These are phyloP conservation scores for Cygnus olor DNA, from an alignment of 2,797 vertebrate genomes.

Conservation along the genomic window DNA sequence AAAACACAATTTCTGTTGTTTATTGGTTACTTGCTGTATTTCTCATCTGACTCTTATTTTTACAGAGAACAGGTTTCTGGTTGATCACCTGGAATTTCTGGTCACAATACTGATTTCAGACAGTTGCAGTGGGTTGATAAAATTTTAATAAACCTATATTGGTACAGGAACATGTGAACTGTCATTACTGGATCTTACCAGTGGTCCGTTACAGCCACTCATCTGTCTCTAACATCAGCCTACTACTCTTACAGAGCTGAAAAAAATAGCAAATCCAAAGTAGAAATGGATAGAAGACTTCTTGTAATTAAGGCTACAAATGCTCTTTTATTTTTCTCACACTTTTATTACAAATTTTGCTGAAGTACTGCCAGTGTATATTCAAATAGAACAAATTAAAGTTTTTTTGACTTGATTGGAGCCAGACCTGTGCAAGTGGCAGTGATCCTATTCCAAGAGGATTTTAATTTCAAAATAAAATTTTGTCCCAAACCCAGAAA, in stretches of 20 bases:
- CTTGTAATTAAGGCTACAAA: neutral
- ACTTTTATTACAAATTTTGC: neutral
- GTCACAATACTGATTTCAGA: neutral
- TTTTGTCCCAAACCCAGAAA: neutral
- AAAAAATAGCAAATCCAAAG: neutral
- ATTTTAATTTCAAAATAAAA: neutral
- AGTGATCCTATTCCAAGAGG: neutral
- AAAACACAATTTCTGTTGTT: neutral
- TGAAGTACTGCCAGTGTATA: neutral
- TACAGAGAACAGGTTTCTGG: neutral
- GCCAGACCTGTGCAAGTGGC: neutral
- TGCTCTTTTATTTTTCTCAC: neutral
- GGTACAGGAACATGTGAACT: neutral
- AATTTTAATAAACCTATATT: neutral
- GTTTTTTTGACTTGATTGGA: neutral
- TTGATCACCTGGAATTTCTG: neutral
- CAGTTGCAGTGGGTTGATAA: neutral
- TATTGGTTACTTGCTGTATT: neutral
- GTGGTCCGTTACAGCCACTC: rapidly evolving
- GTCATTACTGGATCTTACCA: neutral
- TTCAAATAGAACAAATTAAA: neutral
- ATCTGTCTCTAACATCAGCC: neutral
- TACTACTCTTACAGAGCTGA: neutral
- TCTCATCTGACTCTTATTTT: neutral
- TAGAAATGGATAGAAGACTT: neutral